Conservation (phyloP, 2,797 vertebrate genomes). For the Hapalemur alaotrensis region DNA sequence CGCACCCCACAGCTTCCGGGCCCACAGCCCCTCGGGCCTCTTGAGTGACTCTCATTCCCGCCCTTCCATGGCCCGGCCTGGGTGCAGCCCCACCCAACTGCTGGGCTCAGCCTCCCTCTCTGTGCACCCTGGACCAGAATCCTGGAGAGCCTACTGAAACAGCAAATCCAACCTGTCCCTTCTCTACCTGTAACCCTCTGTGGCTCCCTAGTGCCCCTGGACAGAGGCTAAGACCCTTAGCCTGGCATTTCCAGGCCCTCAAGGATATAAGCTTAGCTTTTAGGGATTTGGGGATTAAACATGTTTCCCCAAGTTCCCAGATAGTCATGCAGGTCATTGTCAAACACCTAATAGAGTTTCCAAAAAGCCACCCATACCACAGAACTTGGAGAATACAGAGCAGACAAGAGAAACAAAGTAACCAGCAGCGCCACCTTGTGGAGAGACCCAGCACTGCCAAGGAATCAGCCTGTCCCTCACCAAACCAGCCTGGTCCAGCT, state of each 20-base stretch:
- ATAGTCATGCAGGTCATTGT: background rate
- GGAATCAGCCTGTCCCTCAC: fast-evolving
- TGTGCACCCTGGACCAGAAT: background rate
- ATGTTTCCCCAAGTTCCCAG: background rate
- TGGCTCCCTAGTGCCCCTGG: background rate
- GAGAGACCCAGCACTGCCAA: background rate
- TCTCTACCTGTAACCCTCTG: background rate
- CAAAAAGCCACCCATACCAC: background rate
- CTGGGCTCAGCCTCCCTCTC: background rate
- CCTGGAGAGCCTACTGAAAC: background rate
- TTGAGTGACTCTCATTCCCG: background rate
- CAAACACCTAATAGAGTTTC: background rate
- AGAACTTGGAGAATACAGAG: background rate
- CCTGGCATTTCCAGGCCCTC: background rate
- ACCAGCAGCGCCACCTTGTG: slow-evolving; percentile 9
- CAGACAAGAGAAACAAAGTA: background rate
- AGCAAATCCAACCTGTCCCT: background rate
- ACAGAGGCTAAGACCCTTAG: background rate
- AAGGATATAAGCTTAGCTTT: background rate
- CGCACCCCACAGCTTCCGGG: background rate
- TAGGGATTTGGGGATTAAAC: background rate
- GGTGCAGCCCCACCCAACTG: background rate
- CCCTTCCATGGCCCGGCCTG: background rate
- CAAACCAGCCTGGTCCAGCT: background rate
- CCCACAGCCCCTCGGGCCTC: slow-evolving; percentile 33